These are phyloP conservation scores for Oryctolagus cuniculus DNA, from an alignment of 2,113 vertebrate genomes.

Conservation along the genomic window mOryCun1.1 NC_091438.1:57623501-57624000, in stretches of 20 bases:
- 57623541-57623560: not conserved
- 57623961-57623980: too few species aligned
- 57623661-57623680: conserved; percentile 96
- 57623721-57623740: not conserved
- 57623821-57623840: not conserved
- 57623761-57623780: not conserved
- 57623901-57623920: not conserved
- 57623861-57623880: not conserved
- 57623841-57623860: not conserved
- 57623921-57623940: too few species aligned
- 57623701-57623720: conserved; percentile 85
- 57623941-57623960: too few species aligned
- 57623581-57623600: conserved; percentile 98
- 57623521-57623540: not conserved
- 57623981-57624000: too few species aligned
- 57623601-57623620: conserved; percentile 99
- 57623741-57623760: not conserved
- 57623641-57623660: conserved; percentile 98
- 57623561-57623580: conserved; percentile 94
- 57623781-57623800: rapidly evolving
- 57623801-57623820: not conserved
- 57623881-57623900: not conserved
- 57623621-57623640: conserved; percentile 98
- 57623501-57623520: not conserved
- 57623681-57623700: conserved; percentile 98